A percentile compares a stretch with the other conserved stretches of the same genome.
Evolutionary conservation across 2,113 vertebrate species (phyloP).

Genomic region (Mohoua ochrocephala): DNA sequence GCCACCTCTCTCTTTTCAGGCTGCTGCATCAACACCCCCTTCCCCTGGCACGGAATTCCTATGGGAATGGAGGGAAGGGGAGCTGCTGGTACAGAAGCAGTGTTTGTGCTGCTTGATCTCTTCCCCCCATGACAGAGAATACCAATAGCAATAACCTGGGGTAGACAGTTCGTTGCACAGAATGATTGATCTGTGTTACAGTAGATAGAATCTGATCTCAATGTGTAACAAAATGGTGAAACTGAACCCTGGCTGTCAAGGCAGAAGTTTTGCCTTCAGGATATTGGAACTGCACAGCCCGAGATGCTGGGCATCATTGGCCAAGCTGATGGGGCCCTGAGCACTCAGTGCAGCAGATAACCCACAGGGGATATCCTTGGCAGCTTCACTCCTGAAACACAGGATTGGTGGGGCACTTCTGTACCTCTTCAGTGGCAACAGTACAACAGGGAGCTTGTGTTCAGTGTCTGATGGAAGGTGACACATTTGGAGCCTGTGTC

Average conservation of each 20-base stretch:
- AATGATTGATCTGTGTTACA: neutral
- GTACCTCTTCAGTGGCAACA: accelerated
- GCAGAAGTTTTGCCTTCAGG: neutral
- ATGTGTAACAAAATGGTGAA: neutral
- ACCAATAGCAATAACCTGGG: neutral
- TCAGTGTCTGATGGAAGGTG: neutral
- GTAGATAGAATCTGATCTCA: neutral
- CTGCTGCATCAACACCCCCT: neutral
- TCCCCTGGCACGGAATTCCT: neutral
- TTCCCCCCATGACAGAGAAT: neutral
- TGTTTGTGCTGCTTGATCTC: neutral
- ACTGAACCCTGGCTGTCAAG: neutral
- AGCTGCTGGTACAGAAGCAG: neutral
- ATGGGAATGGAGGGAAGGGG: neutral
- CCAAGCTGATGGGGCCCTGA: neutral
- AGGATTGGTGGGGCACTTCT: accelerated
- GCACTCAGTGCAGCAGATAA: accelerated
- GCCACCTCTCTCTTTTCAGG: neutral
- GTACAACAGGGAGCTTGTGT: neutral
- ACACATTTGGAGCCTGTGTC: neutral
- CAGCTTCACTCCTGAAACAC: neutral
- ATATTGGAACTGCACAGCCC: neutral
- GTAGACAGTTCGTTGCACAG: neutral
- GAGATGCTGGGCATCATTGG: neutral
- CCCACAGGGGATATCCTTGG: accelerated